Evolutionary conservation across 2,113 vertebrate species (phyloP).

Genomic region (Chloropsis hardwickii): DNA sequence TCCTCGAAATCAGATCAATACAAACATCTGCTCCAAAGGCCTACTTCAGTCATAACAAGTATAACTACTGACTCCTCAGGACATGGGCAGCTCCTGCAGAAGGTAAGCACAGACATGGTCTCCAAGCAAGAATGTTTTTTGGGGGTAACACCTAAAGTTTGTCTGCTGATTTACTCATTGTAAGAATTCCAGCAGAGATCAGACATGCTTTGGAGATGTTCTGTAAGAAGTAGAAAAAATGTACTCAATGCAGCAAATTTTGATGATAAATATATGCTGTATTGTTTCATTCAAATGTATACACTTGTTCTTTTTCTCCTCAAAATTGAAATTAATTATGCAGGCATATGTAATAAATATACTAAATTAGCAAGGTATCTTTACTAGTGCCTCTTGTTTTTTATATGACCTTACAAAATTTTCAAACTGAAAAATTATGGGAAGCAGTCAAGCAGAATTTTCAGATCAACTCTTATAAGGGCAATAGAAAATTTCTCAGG

Average conservation of each 20-base stretch:
- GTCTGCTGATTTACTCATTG: neutral
- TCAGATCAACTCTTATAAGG: neutral
- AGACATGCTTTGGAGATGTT: neutral
- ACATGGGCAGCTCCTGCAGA: neutral
- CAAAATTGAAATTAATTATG: neutral
- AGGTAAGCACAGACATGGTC: neutral
- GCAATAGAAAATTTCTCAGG: neutral
- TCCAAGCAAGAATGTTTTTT: neutral
- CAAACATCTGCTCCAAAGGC: constrained; percentile 19
- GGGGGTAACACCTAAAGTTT: neutral
- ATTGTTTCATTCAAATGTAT: neutral
- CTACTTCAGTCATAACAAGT: neutral
- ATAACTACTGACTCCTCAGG: neutral
- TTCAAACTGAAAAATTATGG: neutral
- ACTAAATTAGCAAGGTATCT: neutral
- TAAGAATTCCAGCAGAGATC: neutral
- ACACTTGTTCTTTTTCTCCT: neutral
- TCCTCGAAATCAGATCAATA: constrained; percentile 44
- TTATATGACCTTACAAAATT: neutral
- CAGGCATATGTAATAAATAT: neutral
- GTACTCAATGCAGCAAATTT: neutral
- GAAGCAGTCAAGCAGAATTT: neutral
- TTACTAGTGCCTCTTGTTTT: neutral
- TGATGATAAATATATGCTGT: neutral
- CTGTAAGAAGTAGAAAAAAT: neutral